A percentile compares a stretch with the other conserved stretches of the same genome.
These are phyloP conservation scores for Bombycilla garrulus DNA, from an alignment of 2,113 vertebrate genomes.

Conservation along the genomic window DNA sequence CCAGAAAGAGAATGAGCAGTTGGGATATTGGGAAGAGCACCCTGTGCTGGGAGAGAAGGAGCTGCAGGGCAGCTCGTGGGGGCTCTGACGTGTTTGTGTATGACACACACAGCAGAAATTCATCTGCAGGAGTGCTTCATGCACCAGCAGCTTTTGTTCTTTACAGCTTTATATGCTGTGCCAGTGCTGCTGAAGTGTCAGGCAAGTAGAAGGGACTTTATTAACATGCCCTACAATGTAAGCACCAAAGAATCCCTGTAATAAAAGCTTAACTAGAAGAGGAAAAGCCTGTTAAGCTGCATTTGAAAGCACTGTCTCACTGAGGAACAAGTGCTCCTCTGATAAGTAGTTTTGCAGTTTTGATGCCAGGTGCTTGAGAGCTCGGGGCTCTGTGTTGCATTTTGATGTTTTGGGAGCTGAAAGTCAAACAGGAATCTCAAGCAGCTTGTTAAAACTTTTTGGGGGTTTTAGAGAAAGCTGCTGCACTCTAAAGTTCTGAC, in stretches of 20 bases:
- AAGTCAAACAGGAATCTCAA: not conserved
- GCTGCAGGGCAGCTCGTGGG: not conserved
- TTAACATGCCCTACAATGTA: not conserved
- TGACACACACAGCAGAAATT: not conserved
- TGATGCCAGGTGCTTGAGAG: not conserved
- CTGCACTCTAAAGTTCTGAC: not conserved
- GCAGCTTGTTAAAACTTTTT: not conserved
- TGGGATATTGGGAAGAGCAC: not conserved
- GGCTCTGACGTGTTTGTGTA: not conserved
- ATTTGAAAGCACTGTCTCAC: conserved; percentile 14
- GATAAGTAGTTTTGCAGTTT: not conserved
- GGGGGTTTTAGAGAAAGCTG: not conserved
- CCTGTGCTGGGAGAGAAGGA: not conserved
- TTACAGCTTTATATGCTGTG: not conserved
- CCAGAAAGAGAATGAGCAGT: not conserved
- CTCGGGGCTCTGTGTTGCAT: not conserved
- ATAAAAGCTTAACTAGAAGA: conserved; percentile 33
- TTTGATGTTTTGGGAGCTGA: not conserved
- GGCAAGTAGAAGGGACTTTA: not conserved
- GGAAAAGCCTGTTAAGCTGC: conserved; percentile 38
- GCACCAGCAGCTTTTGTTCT: not conserved
- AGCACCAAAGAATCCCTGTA: conserved; percentile 1
- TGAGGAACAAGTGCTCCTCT: not conserved
- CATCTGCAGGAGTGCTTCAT: not conserved
- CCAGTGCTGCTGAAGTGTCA: not conserved